Evolutionary conservation across 2,888 invertebrate species (phyloP).

Genomic region (Sympetrum striolatum): DNA sequence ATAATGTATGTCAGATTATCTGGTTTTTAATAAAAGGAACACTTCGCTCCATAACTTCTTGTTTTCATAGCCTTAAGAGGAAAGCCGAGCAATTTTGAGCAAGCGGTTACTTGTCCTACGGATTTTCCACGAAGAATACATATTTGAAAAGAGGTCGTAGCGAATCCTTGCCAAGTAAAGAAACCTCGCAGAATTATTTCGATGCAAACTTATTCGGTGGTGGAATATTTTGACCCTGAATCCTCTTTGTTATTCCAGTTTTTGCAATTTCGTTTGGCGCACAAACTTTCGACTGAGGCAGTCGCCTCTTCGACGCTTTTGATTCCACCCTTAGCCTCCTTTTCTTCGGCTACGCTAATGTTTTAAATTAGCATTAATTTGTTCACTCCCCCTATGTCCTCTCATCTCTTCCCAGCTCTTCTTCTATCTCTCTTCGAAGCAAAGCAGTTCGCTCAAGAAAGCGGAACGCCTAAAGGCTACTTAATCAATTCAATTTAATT

Average conservation of each 20-base stretch:
- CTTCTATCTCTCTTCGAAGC: too few species aligned
- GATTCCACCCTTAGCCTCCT: neutral
- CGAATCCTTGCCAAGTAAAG: neutral
- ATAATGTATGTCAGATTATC: neutral
- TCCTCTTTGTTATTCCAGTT: neutral
- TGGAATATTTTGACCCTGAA: neutral
- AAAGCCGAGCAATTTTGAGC: neutral
- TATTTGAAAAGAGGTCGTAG: neutral
- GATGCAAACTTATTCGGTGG: neutral
- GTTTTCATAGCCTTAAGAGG: neutral
- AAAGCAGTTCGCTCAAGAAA: neutral
- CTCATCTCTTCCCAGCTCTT: neutral
- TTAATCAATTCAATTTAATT: neutral
- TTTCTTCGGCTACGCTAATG: neutral
- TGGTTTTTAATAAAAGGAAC: neutral
- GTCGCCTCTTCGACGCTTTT: neutral
- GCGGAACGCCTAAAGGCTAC: neutral
- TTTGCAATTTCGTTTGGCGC: neutral
- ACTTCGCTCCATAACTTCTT: neutral
- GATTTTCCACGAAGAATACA: neutral
- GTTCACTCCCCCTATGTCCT: too few species aligned
- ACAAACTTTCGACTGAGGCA: neutral
- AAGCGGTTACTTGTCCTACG: neutral
- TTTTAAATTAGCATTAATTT: slow-evolving; percentile 17
- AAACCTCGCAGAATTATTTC: neutral